A percentile compares a stretch with the other conserved stretches of the same genome.
phyloP scores from a whole-genome alignment of 2,113 vertebrate genomes.

The Triplophysa siluroides region DNA sequence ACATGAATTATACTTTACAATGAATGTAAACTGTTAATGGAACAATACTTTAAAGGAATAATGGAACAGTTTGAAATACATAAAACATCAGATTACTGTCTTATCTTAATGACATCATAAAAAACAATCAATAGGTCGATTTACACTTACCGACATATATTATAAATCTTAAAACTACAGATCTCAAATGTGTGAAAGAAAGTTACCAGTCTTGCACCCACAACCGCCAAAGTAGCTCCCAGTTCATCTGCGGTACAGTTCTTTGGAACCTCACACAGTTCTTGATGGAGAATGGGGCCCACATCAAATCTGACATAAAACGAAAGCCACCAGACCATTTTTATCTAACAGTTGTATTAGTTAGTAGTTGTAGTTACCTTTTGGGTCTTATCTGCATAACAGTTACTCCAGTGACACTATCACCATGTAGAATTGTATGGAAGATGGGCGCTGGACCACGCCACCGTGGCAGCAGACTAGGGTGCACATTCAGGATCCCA shows the following conservation, averaged over 20 bases:
- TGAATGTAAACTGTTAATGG: no score
- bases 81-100: neutral
- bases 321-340: neutral
- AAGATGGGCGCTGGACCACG: slow-evolving; percentile 90
- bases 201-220: slow-evolving; percentile 85
- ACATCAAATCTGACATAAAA: slow-evolving; percentile 83
- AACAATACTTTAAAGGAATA: no score
- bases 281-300: slow-evolving; percentile 88
- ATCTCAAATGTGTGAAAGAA: neutral
- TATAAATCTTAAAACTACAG: neutral
- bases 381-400: slow-evolving; percentile 92
- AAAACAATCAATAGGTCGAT: no score
- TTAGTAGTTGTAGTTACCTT: no score
- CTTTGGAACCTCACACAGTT: slow-evolving; percentile 77
- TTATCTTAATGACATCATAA: neutral
- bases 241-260: slow-evolving; percentile 80
- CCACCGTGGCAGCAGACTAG: slow-evolving; percentile 93
- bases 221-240: slow-evolving; percentile 75
- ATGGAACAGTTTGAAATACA: no score
- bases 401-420: slow-evolving; percentile 86
- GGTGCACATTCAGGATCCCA: slow-evolving; percentile 91
- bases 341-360: neutral
- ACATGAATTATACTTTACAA: neutral
- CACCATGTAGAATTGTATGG: slow-evolving; percentile 87
- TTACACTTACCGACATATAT: no score